Base-by-base conservation (phyloP, 2,888 invertebrate species). In the Epirrita christyi region DNA sequence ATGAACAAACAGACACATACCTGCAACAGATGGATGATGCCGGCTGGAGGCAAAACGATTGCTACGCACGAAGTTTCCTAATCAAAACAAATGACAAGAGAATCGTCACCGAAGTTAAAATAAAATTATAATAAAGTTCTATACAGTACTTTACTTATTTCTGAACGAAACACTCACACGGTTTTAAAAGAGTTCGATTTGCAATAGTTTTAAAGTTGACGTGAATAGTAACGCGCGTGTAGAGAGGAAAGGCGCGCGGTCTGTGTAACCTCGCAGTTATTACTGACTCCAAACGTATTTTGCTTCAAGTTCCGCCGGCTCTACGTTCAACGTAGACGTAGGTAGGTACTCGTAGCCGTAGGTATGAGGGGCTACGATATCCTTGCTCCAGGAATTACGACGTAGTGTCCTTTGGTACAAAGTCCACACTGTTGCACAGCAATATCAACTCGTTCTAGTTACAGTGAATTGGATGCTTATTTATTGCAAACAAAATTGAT, bases 61-160 rank as follows among this genome's bases (percentile, higher is more conserved):
- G 60, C 42, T 44, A 43, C 50, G 65, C 72, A 21, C 21, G 76
- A 66, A 74, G 79, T 77, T 80, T 78, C 78, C 73, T 80, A 82
- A 83, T 83, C 82, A 86, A 86, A 87, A 88, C 84, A 86, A 84
- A 81, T 78, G 75, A 80, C 78, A 83, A 74, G 71, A 70, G 71
- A 76, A 75, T 76, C 63, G 76, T 69, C 71, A 71, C 58, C 63
- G 59, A 65, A 61, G 56, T 72, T 59, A 70, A 59, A 65, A 71
- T 64, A 65, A 70, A n/a, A n/a, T n/a, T n/a, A n/a, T n/a, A n/a
- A n/a, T n/a, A n/a, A 63, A 63, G 66, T 44, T 40, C 58, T 46
- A 57, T 55, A 58, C 57, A 64, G 61, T 68, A 59, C 44, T 45
- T 65, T 51, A 60, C 59, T 65, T 60, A 65, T 64, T 63, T 57